These are phyloP conservation scores for Turritopsis dohrnii DNA, from an alignment of 30 jellyfish, hydroid and myxozoan genomes.

Conservation along the genomic window DNA sequence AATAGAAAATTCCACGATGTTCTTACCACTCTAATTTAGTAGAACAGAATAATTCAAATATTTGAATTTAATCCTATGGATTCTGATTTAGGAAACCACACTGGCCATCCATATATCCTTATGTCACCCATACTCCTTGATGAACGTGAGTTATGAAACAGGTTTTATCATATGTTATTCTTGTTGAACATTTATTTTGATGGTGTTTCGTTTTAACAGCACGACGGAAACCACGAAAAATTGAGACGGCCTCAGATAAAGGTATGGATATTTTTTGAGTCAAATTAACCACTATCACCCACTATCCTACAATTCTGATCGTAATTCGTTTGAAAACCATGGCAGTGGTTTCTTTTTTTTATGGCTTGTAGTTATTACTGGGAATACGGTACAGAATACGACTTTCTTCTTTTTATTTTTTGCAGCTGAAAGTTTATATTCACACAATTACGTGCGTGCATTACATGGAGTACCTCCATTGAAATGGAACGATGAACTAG, in stretches of 20 bases:
- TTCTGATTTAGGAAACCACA: background rate
- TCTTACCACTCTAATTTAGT: too few species aligned
- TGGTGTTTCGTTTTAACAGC: background rate
- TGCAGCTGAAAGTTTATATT: constrained; percentile 15
- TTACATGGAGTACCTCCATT: constrained; percentile 30
- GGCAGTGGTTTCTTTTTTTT: too few species aligned
- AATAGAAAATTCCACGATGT: too few species aligned
- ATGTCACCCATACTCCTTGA: background rate
- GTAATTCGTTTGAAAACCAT: background rate
- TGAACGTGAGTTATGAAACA: background rate
- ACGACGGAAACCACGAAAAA: background rate
- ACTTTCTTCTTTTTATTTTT: background rate
- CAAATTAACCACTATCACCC: too few species aligned
- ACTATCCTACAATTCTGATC: background rate
- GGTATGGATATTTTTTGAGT: background rate
- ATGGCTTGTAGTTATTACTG: too few species aligned
- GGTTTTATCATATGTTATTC: too few species aligned
- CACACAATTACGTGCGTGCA: constrained; percentile 28
- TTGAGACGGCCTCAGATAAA: background rate
- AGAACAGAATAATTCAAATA: too few species aligned
- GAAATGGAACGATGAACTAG: constrained; percentile 21
- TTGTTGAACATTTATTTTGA: background rate
- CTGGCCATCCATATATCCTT: background rate
- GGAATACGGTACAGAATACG: too few species aligned
- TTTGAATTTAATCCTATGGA: too few species aligned